phyloP scores from a whole-genome alignment of 2,113 vertebrate species.

The Thermophis baileyi region DNA sequence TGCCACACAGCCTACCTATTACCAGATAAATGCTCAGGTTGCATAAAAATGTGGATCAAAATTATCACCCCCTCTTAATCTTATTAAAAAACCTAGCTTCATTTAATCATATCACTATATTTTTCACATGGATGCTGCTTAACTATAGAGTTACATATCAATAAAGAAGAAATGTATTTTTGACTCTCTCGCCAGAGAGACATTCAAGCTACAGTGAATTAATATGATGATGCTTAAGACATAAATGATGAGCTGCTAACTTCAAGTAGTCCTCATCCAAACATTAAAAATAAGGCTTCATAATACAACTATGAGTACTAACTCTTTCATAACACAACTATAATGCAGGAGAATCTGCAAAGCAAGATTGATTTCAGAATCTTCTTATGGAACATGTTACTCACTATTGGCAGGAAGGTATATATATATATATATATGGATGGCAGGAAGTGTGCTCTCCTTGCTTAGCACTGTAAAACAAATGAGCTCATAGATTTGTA shows the following conservation, averaged over 20 bases:
- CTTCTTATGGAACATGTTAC: background rate
- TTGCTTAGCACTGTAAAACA: slow-evolving; percentile 1
- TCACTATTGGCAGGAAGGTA: background rate
- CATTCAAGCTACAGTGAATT: background rate
- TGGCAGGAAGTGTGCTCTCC: accelerated
- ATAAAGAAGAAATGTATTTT: background rate
- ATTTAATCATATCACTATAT: background rate
- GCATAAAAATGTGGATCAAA: background rate
- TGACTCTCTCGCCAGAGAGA: background rate
- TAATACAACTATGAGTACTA: background rate
- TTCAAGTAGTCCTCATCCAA: background rate
- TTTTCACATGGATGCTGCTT: background rate
- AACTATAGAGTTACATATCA: background rate
- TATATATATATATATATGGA: background rate
- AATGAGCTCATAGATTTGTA: slow-evolving; percentile 21
- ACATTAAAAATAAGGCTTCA: background rate
- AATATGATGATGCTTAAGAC: background rate
- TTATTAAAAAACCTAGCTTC: background rate
- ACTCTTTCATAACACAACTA: accelerated
- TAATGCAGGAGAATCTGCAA: background rate
- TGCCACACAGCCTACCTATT: background rate
- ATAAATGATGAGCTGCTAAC: slow-evolving; percentile 33
- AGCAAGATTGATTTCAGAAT: background rate
- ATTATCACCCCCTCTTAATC: background rate
- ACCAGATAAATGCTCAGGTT: background rate